These are phyloP conservation scores for Mantis religiosa DNA, from an alignment of 2,888 invertebrate species.

Conservation along the genomic window DNA sequence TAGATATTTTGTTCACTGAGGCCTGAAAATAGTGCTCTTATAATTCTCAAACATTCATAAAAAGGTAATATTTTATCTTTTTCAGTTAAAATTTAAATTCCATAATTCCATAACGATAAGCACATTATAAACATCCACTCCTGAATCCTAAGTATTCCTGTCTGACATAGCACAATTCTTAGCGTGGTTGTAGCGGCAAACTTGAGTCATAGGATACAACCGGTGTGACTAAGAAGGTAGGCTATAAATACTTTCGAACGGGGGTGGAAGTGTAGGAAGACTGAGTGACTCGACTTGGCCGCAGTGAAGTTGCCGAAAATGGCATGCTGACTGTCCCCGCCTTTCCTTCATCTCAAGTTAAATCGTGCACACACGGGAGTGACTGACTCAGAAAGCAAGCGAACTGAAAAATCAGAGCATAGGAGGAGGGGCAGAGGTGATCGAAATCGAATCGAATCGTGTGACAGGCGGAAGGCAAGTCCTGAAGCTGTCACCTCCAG, in stretches of 20 bases:
- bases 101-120: too few species aligned
- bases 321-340: background rate
- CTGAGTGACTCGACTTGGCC: background rate
- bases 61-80: too few species aligned
- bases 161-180: too few species aligned
- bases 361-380: slow-evolving; percentile 16
- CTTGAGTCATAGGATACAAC: too few species aligned
- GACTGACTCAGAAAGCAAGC: slow-evolving; percentile 6
- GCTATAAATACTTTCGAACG: background rate
- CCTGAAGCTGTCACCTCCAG: slow-evolving; percentile 18
- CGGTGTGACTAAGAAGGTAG: background rate
- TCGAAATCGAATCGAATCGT: slow-evolving; percentile 10
- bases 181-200: too few species aligned
- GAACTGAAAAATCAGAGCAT: slow-evolving; percentile 17
- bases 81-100: too few species aligned
- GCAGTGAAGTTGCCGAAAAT: background rate
- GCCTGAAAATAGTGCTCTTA: too few species aligned
- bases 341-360: slow-evolving; percentile 9
- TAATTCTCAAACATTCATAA: too few species aligned
- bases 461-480: background rate
- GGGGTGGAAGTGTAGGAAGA: background rate
- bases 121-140: too few species aligned
- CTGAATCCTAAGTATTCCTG: too few species aligned
- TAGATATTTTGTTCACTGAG: too few species aligned
- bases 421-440: background rate